These are phyloP conservation scores for Balearica regulorum DNA, from an alignment of 2,797 vertebrate species.

Conservation along the genomic window DNA sequence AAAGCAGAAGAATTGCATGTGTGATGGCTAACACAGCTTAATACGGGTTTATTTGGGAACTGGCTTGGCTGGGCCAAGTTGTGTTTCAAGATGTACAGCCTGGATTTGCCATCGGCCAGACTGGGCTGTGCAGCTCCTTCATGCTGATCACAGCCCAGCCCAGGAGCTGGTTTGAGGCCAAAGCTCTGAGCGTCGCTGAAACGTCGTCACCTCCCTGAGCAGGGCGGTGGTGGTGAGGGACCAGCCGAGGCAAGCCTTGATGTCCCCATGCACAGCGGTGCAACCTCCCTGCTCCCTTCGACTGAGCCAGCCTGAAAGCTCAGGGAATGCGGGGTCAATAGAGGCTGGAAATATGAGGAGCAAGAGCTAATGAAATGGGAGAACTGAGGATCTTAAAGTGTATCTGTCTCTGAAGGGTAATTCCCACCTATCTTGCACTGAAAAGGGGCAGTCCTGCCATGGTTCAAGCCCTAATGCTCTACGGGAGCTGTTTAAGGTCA, in stretches of 20 bases:
- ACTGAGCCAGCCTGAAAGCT: not conserved
- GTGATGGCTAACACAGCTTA: not conserved
- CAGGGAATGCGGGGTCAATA: not conserved
- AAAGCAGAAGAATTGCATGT: not conserved
- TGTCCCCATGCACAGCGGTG: not conserved
- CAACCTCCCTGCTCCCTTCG: not conserved
- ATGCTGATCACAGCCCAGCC: not conserved
- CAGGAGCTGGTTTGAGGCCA: not conserved
- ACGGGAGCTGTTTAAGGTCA: fast-evolving
- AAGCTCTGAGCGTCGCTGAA: not conserved
- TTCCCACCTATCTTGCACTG: not conserved
- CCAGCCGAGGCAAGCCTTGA: not conserved
- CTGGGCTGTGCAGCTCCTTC: not conserved
- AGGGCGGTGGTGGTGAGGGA: not conserved
- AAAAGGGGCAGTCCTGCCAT: not conserved
- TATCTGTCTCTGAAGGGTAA: not conserved
- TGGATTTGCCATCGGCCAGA: not conserved
- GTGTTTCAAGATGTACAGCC: not conserved
- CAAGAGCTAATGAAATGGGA: not conserved
- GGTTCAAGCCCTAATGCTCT: not conserved
- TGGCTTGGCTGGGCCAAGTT: not conserved
- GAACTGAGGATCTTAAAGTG: not conserved
- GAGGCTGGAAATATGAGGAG: not conserved
- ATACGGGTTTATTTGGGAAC: not conserved
- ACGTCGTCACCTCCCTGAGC: not conserved